Base-by-base conservation (phyloP, 2,888 invertebrate genomes). In the Cabera pusaria region DNA sequence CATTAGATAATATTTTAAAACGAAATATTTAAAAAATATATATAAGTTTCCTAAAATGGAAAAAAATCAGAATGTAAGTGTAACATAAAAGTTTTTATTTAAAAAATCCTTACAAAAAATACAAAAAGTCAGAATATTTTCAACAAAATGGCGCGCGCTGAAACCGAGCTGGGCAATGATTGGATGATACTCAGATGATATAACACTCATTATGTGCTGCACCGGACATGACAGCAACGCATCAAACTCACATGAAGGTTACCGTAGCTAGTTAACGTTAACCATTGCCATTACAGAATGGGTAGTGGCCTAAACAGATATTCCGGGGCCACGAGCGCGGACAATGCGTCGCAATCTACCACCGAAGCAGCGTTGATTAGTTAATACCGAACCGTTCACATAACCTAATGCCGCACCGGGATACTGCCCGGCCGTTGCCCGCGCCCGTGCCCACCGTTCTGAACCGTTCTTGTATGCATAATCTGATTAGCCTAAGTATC, bases 301-400 rank as follows among this genome's bases (percentile, higher is more conserved):
- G 79, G 75, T 79, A 81, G 73, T 84, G 87, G 86, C 84, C 86
- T 84, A 85, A 84, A 82, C 86, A 85, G 87, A 87, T 87, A 87
- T 87, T 87, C 87, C 87, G 79, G 86, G 71, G 79, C 72, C 76
- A 69, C 83, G 85, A 56, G 72, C 84, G 62, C 73, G 84, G 79
- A 87, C 87, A 87, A 87, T 87, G 77, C 78, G 74, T 70, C 68
- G 76, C 84, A 84, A 85, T 85, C 83, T 81, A 80, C 81, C 73
- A 74, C 72, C 76, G 71, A 70, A 75, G 80, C 82, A 81, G 77
- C 85, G 79, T 83, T 87, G 87, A 87, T 87, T 87, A 87, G 86
- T 79, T 86, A 86, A 85, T 85, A 75, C 84, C 68, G 76, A 66
- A 72, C 72, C 72, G 83, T 71, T 76, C 83, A 73, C 73, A 82